Conservation (phyloP, 2,888 invertebrate genomes). For the Callimorpha dominula region DNA sequence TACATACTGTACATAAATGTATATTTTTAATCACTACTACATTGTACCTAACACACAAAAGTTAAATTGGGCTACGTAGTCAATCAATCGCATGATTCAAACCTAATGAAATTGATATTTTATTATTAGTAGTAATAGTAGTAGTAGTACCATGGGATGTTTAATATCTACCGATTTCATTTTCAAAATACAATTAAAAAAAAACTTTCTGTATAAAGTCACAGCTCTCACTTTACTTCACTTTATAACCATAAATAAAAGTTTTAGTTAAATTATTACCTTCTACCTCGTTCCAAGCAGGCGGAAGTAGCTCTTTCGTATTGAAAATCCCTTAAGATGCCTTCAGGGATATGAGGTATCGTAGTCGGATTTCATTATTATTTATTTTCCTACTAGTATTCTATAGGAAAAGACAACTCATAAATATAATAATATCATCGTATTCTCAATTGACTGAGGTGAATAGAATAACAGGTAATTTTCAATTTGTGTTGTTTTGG, state of each 20-base stretch:
- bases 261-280: constrained; percentile 11
- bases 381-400: constrained; percentile 14
- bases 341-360: constrained; percentile 15
- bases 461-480: neutral
- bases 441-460: neutral
- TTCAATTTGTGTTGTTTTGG: neutral
- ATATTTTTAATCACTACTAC: too few species aligned
- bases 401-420: neutral
- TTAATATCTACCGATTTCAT: neutral
- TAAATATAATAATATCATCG: neutral
- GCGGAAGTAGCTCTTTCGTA: constrained; percentile 13
- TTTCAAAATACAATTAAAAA: neutral
- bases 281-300: constrained; percentile 12
- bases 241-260: constrained; percentile 13
- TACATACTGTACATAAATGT: too few species aligned
- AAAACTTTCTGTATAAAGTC: neutral
- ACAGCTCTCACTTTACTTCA: neutral
- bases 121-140: too few species aligned
- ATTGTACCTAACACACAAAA: too few species aligned
- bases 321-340: constrained; percentile 19
- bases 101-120: too few species aligned
- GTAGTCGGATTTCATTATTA: constrained; percentile 20
- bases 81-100: too few species aligned
- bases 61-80: too few species aligned
- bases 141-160: too few species aligned